Evolutionary conservation across 92 coral and sea anemone species (phyloP).

Genomic region (Zoanthus sociatus): DNA sequence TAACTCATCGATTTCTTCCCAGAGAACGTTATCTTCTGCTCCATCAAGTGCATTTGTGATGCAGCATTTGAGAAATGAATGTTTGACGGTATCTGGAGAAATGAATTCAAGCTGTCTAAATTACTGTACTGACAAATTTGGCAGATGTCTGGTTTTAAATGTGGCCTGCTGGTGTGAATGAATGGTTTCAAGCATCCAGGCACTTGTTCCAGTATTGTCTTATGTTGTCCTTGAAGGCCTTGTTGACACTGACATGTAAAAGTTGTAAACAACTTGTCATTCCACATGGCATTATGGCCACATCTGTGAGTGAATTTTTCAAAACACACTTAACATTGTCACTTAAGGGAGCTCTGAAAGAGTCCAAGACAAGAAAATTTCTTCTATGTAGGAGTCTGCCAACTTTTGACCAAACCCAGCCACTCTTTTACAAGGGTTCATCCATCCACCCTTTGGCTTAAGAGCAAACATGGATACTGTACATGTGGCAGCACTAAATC

Average conservation of each 20-base stretch:
- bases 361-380: conserved; percentile 16
- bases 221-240: not conserved
- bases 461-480: conserved; percentile 41
- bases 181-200: conserved; percentile 18
- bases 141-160: conserved; percentile 19
- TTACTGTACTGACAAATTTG: conserved; percentile 20
- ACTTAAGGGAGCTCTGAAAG: conserved; percentile 40
- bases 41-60: conserved; percentile 38
- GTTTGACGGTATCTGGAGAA: conserved; percentile 26
- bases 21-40: not conserved
- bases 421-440: conserved; percentile 52
- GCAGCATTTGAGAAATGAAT: conserved; percentile 37
- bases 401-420: conserved; percentile 36
- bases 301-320: conserved; percentile 44
- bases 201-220: conserved; percentile 22
- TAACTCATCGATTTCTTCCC: conserved; percentile 25
- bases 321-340: conserved; percentile 54
- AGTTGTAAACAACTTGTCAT: conserved; percentile 52
- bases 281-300: conserved; percentile 48
- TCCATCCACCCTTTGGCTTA: conserved; percentile 59
- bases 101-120: conserved; percentile 32
- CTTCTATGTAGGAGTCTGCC: conserved; percentile 16
- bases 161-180: conserved; percentile 44
- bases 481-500: conserved; percentile 42
- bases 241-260: not conserved